phyloP scores from a whole-genome alignment of 2,888 invertebrate genomes.

The Chrysotoxum bicinctum region DNA sequence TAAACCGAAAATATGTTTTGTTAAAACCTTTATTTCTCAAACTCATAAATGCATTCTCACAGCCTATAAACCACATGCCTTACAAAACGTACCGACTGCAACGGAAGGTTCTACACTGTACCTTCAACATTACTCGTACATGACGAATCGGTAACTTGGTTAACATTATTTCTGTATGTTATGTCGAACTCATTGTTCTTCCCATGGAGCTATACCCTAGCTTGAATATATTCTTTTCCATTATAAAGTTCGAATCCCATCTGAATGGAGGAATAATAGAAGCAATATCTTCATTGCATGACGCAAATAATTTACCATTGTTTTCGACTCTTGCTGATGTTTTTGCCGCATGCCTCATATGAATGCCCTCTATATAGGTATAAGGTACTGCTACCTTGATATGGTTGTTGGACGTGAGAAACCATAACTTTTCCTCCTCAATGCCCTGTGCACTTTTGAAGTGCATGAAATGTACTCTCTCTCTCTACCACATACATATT shows the following conservation, averaged over 20 bases:
- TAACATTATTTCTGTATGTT: background rate
- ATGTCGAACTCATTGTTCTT: background rate
- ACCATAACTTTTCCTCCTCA: conserved; percentile 49
- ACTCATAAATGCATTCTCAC: conserved; percentile 3
- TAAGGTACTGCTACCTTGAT: background rate
- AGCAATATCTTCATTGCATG: conserved; percentile 60
- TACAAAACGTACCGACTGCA: background rate
- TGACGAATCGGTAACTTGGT: background rate
- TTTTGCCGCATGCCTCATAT: background rate
- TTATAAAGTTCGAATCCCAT: conserved; percentile 30
- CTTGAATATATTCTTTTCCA: conserved; percentile 11
- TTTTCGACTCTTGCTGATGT: conserved; percentile 29
- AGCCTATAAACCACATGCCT: conserved; percentile 2
- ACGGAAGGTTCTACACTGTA: background rate
- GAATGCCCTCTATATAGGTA: conserved; percentile 8
- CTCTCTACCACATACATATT: conserved; percentile 1
- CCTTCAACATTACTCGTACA: no score
- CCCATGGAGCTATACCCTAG: background rate
- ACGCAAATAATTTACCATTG: conserved; percentile 57
- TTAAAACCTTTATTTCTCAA: background rate
- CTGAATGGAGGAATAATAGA: conserved; percentile 30
- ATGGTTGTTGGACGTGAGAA: conserved; percentile 56
- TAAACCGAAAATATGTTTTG: background rate
- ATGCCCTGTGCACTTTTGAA: conserved; percentile 1
- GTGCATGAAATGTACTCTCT: background rate